Conservation (phyloP, 2,888 invertebrate species). For the Pemphredon lugubris region DNA sequence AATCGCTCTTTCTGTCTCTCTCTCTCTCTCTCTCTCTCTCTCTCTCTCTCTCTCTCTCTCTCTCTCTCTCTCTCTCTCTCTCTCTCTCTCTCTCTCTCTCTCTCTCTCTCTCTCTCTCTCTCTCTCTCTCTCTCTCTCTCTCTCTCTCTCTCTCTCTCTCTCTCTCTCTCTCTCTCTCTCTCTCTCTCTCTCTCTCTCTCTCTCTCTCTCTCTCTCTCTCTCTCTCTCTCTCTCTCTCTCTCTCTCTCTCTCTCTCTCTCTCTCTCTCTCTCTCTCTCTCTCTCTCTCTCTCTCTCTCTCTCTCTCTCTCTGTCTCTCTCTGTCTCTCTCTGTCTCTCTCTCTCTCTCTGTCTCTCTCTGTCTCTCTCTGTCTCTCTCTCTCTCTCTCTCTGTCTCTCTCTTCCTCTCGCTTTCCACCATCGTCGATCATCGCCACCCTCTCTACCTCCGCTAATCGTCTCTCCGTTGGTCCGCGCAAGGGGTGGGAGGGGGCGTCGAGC, state of each 20-base stretch:
- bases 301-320: neutral
- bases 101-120: neutral
- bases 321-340: constrained; percentile 11
- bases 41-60: constrained; percentile 1
- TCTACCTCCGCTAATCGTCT: neutral
- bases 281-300: neutral
- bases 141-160: constrained; percentile 7
- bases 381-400: constrained; percentile 12
- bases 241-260: constrained; percentile 1
- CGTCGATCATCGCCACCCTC: constrained; percentile 2
- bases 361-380: constrained; percentile 2
- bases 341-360: neutral
- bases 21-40: constrained; percentile 4
- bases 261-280: constrained; percentile 3
- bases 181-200: constrained; percentile 3
- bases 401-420: constrained; percentile 6
- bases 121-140: neutral
- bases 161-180: constrained; percentile 2
- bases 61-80: neutral
- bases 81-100: constrained; percentile 15
- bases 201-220: neutral
- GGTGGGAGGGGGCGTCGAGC: too few species aligned
- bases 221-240: constrained; percentile 14
- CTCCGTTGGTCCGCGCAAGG: neutral
- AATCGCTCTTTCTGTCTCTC: constrained; percentile 23